Conservation (phyloP, 2,797 vertebrate species). For the Erithacus rubecula region DNA sequence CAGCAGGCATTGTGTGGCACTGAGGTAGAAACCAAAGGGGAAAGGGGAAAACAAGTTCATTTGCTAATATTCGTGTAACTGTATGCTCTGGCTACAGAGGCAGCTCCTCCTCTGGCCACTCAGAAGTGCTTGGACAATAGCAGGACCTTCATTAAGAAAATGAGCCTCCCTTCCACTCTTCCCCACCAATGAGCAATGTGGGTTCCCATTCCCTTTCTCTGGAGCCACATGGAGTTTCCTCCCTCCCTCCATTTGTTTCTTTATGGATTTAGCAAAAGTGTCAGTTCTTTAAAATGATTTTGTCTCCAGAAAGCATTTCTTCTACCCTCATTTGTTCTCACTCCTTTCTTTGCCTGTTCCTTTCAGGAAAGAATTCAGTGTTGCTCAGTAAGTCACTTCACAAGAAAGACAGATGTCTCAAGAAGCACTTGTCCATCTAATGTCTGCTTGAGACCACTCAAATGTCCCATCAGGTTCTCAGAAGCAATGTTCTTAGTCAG, state of each 20-base stretch:
- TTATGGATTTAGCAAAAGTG: neutral
- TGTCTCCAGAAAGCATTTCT: neutral
- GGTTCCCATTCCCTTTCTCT: neutral
- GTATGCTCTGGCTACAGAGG: neutral
- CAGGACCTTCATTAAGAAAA: neutral
- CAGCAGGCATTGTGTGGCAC: conserved; percentile 28
- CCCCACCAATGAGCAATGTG: neutral
- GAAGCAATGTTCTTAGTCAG: neutral
- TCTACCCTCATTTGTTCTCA: neutral
- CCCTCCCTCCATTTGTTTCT: neutral
- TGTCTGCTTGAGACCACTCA: neutral
- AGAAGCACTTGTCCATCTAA: neutral
- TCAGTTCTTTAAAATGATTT: neutral
- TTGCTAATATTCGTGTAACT: neutral
- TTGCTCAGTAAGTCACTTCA: neutral
- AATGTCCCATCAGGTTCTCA: neutral
- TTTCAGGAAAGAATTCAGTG: neutral
- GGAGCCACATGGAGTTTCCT: neutral
- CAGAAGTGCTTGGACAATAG: neutral
- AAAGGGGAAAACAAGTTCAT: conserved; percentile 57
- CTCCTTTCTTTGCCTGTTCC: neutral
- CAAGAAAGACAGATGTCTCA: neutral
- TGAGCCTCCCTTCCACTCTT: neutral
- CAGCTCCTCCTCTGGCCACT: neutral
- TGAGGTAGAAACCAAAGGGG: conserved; percentile 54